phyloP scores from a whole-genome alignment of 2,797 vertebrate genomes.

The Echiichthys vipera region DNA sequence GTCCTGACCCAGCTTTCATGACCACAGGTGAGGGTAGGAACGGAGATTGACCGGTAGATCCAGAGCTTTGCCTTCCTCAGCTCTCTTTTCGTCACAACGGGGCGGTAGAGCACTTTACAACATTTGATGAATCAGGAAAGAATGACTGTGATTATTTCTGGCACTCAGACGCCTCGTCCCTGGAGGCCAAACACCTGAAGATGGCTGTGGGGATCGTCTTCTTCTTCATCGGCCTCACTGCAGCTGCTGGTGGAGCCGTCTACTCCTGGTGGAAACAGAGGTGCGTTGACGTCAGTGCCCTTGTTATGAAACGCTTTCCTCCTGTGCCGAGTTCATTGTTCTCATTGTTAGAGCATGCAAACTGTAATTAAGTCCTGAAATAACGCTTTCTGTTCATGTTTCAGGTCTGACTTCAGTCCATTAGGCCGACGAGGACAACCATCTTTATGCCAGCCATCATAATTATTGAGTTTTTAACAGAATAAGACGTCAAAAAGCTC shows the following conservation, averaged over 20 bases:
- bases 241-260: constrained; percentile 19
- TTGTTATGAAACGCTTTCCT: background rate
- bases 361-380: background rate
- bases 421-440: background rate
- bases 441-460: background rate
- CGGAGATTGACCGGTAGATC: too few species aligned
- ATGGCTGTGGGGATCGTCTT: background rate
- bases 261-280: constrained; percentile 37
- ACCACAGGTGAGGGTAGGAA: too few species aligned
- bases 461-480: background rate
- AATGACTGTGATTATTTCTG: background rate
- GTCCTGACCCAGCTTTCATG: too few species aligned
- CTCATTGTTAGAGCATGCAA: background rate
- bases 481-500: background rate
- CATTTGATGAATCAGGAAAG: background rate
- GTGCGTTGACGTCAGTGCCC: background rate
- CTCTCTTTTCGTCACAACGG: too few species aligned
- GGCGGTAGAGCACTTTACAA: too few species aligned
- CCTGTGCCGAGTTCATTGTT: background rate
- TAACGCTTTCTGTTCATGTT: constrained; percentile 1
- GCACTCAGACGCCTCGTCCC: constrained; percentile 4
- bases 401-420: constrained; percentile 22
- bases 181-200: constrained; percentile 31
- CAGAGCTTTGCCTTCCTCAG: too few species aligned
- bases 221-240: constrained; percentile 14